Evolutionary conservation across 2,113 vertebrate genomes (phyloP).

Genomic region (Ascaphus truei): DNA sequence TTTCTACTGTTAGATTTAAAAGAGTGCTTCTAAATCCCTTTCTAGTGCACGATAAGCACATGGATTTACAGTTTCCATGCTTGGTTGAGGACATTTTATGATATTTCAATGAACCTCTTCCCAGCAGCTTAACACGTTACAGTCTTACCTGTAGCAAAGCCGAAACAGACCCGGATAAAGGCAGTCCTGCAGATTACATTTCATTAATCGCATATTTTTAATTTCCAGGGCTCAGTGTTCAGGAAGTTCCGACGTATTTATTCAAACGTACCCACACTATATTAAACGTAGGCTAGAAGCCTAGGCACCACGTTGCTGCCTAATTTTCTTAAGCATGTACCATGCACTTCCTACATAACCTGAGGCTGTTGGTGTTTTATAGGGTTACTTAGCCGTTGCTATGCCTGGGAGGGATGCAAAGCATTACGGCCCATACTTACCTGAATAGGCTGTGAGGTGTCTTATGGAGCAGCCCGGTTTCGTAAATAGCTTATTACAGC

Average conservation of each 20-base stretch:
- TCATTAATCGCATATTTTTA: conserved; percentile 18
- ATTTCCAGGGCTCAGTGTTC: conserved; percentile 25
- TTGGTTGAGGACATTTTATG: conserved; percentile 9
- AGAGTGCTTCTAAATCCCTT: conserved; percentile 24
- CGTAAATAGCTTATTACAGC: too few relatives aligned
- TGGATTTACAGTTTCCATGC: conserved; percentile 12
- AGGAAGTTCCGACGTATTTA: neutral
- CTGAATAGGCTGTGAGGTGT: too few relatives aligned
- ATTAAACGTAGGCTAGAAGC: neutral
- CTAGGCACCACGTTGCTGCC: too few relatives aligned
- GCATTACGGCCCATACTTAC: too few relatives aligned
- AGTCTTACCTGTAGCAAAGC: conserved; percentile 17
- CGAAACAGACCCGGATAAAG: conserved; percentile 5
- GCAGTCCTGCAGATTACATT: conserved; percentile 5
- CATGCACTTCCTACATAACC: too few relatives aligned
- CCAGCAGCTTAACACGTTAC: neutral
- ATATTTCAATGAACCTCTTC: conserved; percentile 20
- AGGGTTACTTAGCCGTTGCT: too few relatives aligned
- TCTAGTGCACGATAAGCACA: conserved; percentile 18
- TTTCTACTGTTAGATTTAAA: conserved; percentile 15
- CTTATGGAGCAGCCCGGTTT: too few relatives aligned
- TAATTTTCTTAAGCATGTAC: too few relatives aligned
- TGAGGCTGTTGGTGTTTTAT: too few relatives aligned
- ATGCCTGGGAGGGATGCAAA: too few relatives aligned
- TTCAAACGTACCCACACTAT: conserved; percentile 20